Evolutionary conservation across 2,888 invertebrate species (phyloP).

Genomic region (Epirrhoe alternata): DNA sequence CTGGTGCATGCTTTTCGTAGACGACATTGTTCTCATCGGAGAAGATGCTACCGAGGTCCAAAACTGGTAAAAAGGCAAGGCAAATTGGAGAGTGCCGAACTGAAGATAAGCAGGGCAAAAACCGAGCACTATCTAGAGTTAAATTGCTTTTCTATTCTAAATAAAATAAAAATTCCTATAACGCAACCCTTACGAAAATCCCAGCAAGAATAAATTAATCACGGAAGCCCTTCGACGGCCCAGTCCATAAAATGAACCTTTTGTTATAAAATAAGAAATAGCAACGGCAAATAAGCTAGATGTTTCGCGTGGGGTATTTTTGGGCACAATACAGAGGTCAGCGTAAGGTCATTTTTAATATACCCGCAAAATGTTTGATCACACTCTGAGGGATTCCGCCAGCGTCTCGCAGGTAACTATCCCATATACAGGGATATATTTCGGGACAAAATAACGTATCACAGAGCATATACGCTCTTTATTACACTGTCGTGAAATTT

Average conservation of each 20-base stretch:
- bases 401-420: conserved; percentile 40
- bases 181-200: conserved; percentile 31
- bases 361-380: conserved; percentile 42
- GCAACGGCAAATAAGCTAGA: conserved; percentile 48
- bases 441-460: conserved; percentile 33
- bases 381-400: conserved; percentile 42
- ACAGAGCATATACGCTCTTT: conserved; percentile 20
- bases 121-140: neutral
- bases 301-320: conserved; percentile 49
- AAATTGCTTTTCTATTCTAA: conserved; percentile 11
- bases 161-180: conserved; percentile 19
- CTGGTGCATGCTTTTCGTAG: too few relatives aligned
- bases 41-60: too few relatives aligned
- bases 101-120: too few relatives aligned
- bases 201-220: conserved; percentile 46
- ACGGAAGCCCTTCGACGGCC: conserved; percentile 46
- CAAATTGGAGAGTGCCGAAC: too few relatives aligned
- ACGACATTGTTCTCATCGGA: too few relatives aligned
- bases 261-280: conserved; percentile 50
- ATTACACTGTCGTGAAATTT: conserved; percentile 26
- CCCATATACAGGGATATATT: conserved; percentile 29
- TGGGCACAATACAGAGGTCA: conserved; percentile 55
- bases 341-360: conserved; percentile 53
- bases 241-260: conserved; percentile 46
- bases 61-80: too few relatives aligned